Evolutionary conservation across 2,888 invertebrate genomes (phyloP), one percentile per base, ranked within the genome.

Genomic region (Amphipoea lucens): DNA sequence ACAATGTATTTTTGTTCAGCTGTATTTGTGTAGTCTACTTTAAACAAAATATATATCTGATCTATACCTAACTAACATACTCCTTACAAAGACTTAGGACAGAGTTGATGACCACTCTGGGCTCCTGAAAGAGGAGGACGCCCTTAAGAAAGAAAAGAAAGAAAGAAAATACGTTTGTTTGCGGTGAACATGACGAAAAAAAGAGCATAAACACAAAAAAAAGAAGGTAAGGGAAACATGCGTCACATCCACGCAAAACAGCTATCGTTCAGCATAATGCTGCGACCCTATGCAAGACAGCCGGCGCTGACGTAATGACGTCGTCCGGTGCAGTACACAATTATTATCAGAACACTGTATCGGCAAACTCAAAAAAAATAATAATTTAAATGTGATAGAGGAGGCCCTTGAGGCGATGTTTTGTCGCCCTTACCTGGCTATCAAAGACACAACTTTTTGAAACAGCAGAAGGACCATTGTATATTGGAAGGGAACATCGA

Each of bases 1-100:
- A 82, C 57, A 82, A 82, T 82, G 62, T 82, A 74, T 68, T 86
- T 60, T 85, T 85, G 60, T 84, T 78, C 6, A 42, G 68, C 1
- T 63, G 1, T 23, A 48, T 65, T n/a, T 14, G 17, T 65, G 40
- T 36, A n/a, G 23, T 78, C n/a, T 63, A 23, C 9, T 11, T 3
- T 48, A 63, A 68, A 62, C 5, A 54, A 48, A 29, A 29, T 29
- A 29, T 60, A 54, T 2, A 23, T 45, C 9, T 45, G 45, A 45
- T 45, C 45, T n/a, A n/a, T 60, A 23, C 36, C 4, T 66, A 82
- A 1, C 12, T 29, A 42, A 9, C 4, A 17, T 20, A n/a, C n/a
- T 17, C 7, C 4, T 73, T 23, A 48, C 17, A 36, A 45, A 40
- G n/a, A 76, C 51, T 14, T 29, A 60, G 36, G 36, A 1, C 29